These are phyloP conservation scores for Geococcyx californianus DNA, from an alignment of 2,113 vertebrate genomes.

Conservation along the genomic window DNA sequence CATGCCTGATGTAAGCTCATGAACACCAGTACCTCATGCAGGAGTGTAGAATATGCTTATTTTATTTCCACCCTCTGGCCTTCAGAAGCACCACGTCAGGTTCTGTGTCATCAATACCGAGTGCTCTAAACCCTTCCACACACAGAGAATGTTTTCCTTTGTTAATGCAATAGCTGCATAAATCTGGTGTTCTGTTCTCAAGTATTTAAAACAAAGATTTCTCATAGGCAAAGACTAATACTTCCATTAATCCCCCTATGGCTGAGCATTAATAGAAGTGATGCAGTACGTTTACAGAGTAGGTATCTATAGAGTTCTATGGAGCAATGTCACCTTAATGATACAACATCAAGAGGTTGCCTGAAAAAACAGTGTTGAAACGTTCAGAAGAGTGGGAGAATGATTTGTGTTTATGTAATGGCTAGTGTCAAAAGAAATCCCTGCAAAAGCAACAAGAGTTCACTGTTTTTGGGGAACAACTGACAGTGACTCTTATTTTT, in stretches of 20 bases:
- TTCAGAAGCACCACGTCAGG: not conserved
- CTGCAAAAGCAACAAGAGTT: constrained; percentile 47
- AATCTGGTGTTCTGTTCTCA: not conserved
- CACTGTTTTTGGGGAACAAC: constrained; percentile 46
- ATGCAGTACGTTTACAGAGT: not conserved
- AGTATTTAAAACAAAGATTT: not conserved
- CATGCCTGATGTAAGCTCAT: not conserved
- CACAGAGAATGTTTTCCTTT: not conserved
- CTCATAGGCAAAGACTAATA: not conserved
- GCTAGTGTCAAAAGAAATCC: not conserved
- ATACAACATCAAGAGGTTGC: not conserved
- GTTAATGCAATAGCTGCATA: not conserved
- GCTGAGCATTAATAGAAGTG: not conserved
- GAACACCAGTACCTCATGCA: not conserved
- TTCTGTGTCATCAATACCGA: not conserved
- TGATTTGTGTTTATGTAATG: constrained; percentile 15
- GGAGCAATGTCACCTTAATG: not conserved
- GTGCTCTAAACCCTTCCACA: not conserved
- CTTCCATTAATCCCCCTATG: not conserved
- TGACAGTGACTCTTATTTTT: constrained; percentile 41
- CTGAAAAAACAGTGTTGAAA: not conserved
- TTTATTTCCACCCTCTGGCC: not conserved
- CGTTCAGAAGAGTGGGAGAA: constrained; percentile 4
- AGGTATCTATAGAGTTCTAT: not conserved
- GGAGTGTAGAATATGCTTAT: not conserved